A percentile compares a stretch with the other conserved stretches of the same genome.
phyloP scores from a whole-genome alignment of 2,797 vertebrate genomes.

The Eulemur mongoz region DNA sequence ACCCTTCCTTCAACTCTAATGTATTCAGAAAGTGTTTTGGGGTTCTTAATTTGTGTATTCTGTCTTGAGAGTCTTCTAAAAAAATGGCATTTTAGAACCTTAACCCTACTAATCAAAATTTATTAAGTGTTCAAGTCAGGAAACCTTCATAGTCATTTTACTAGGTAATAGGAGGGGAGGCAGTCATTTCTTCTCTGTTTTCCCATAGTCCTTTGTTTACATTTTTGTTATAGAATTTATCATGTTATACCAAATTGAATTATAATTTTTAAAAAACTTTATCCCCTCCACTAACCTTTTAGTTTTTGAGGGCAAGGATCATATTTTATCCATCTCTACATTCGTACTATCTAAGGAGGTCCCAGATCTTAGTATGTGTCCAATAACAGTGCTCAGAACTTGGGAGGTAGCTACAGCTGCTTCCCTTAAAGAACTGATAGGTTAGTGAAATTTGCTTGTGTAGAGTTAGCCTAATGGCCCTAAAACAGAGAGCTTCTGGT shows the following conservation, averaged over 20 bases:
- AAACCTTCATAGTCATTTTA: neutral
- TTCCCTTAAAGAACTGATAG: neutral
- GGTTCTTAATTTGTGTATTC: neutral
- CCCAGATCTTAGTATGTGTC: neutral
- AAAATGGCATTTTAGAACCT: neutral
- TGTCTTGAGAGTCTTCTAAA: constrained; percentile 12
- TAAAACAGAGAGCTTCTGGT: neutral
- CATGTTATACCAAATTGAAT: neutral
- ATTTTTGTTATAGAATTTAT: neutral
- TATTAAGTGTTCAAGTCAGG: constrained; percentile 2
- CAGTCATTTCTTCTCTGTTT: neutral
- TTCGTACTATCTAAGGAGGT: neutral
- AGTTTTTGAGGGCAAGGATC: neutral
- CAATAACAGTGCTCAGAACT: neutral
- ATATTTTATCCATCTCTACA: neutral
- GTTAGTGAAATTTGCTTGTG: neutral
- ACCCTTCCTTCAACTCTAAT: neutral
- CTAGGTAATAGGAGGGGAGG: neutral
- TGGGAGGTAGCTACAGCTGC: neutral
- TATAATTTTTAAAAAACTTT: neutral
- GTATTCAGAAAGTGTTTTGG: neutral
- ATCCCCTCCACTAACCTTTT: neutral
- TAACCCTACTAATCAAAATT: neutral
- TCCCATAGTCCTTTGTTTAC: neutral
- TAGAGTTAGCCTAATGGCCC: neutral